Base-by-base conservation (phyloP, 2,113 vertebrate genomes). In the Melospiza melodia region DNA sequence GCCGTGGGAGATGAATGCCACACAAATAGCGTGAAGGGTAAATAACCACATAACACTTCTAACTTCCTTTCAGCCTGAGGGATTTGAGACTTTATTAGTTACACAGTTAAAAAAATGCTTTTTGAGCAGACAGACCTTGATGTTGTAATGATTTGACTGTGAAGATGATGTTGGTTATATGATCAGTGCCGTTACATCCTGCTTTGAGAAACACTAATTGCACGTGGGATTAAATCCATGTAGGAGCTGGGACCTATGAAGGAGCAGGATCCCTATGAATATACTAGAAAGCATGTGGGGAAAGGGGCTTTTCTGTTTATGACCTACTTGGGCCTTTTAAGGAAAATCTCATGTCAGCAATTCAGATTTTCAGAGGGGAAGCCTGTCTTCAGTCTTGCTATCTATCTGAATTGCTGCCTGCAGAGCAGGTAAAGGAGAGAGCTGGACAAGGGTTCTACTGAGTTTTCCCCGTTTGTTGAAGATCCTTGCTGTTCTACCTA, bases 21-120 rank as follows among this genome's bases (percentile, higher is more conserved):
- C 90, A 84, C 88, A 93, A 90, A 95, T 78, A 96, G 73, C 25
- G 5, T 87, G 90, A 82, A 93, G 92, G 90, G 90, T 82, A 84
- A 95, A 96, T 92, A 96, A 84, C 86, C 44, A 58, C 49, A 7
- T 89, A 93, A 88, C 79, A 90, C 92, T 89, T 90, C 77, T 94
- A 91, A 91, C 87, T 59, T 80, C 44, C 55, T 81, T 92, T 90
- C 9, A 5, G 44, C 54, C 46, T 59, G 76, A 89, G 65, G 69
- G 90, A 79, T 93, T 69, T 84, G 86, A 76, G 44, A 78, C 54
- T 94, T 72, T 75, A 28, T 75, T 78, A 69, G 90, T 75, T 82
- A 87, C 76, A 61, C 37, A 90, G 88, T 68, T 89, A 84, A 92
- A 93, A 88, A 93, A 90, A 92, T 65, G 58, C 57, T 75, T 90